Conservation (phyloP, 2,113 vertebrate species). For the Semicossyphus pulcher region DNA sequence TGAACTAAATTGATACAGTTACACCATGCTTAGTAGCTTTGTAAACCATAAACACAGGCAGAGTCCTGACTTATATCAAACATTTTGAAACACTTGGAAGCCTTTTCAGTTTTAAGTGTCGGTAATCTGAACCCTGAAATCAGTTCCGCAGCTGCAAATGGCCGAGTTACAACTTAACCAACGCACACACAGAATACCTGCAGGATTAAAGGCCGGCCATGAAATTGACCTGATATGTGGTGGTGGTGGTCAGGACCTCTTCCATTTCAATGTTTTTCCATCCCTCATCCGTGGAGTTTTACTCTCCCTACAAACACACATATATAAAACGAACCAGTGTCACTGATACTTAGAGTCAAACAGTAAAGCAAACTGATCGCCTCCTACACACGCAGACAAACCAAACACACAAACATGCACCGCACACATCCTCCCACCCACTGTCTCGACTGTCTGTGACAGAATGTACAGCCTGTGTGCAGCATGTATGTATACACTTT, state of each 20-base stretch:
- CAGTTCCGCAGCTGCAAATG: constrained; percentile 20
- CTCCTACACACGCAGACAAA: constrained; percentile 55
- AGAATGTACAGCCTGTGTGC: constrained; percentile 12
- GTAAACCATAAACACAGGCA: background rate
- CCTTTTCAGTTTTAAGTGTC: background rate
- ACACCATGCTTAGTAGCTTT: background rate
- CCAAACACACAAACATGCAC: constrained; percentile 61
- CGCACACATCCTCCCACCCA: constrained; percentile 62
- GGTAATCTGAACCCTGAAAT: constrained; percentile 19
- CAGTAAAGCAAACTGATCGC: constrained; percentile 49
- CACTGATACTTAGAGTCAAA: constrained; percentile 51
- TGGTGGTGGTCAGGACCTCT: constrained; percentile 24
- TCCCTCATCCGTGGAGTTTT: constrained; percentile 21
- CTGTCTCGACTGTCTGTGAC: constrained; percentile 42
- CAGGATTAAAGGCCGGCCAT: constrained; percentile 21
- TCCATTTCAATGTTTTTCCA: constrained; percentile 66
- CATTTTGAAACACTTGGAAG: constrained; percentile 6
- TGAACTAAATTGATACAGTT: background rate
- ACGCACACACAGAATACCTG: constrained; percentile 42
- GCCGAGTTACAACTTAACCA: constrained; percentile 12
- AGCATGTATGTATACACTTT: background rate
- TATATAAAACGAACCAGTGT: constrained; percentile 46
- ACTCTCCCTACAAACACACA: constrained; percentile 31
- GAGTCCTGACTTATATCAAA: background rate
- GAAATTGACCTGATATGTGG: constrained; percentile 63